Evolutionary conservation across 2,888 invertebrate species (phyloP).

Genomic region (Hirtodrosophila trivittata): DNA sequence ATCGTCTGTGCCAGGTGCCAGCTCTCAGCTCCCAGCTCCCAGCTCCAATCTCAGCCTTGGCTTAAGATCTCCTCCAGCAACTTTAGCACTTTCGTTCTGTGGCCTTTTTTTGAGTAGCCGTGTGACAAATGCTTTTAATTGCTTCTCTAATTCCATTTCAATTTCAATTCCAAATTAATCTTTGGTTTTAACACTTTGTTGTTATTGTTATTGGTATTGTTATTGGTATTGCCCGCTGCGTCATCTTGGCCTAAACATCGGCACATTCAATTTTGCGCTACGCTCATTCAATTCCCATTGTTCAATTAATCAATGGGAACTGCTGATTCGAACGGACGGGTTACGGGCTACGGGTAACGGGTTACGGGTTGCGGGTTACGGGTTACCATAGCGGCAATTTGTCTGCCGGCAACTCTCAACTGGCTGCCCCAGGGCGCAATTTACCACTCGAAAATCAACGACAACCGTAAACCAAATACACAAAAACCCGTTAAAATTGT

Average conservation of each 20-base stretch:
- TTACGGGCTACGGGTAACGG: constrained; percentile 40
- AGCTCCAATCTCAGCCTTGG: background rate
- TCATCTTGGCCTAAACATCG: constrained; percentile 47
- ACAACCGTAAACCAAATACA: constrained; percentile 50
- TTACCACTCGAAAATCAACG: constrained; percentile 46
- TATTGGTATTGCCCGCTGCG: constrained; percentile 55
- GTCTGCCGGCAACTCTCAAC: constrained; percentile 38
- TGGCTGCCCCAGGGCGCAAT: constrained; percentile 43
- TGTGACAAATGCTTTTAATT: constrained; percentile 65
- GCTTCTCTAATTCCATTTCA: constrained; percentile 49
- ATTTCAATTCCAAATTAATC: constrained; percentile 11
- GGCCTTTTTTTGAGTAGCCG: constrained; percentile 16
- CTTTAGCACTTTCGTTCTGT: constrained; percentile 26
- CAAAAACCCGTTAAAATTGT: constrained; percentile 31
- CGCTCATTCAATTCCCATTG: constrained; percentile 35
- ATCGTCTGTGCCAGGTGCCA: background rate
- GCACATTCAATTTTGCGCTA: constrained; percentile 41
- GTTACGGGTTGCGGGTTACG: constrained; percentile 42
- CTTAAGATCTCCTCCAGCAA: background rate
- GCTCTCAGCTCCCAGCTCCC: background rate
- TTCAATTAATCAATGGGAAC: constrained; percentile 56
- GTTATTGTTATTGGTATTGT: constrained; percentile 1
- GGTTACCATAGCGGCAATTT: constrained; percentile 48
- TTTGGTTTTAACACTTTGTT: background rate
- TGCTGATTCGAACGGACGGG: constrained; percentile 37